Evolutionary conservation across 92 coral and sea anemone species (phyloP), one percentile per base, ranked within the genome.

Genomic region (Palythoa grandis): DNA sequence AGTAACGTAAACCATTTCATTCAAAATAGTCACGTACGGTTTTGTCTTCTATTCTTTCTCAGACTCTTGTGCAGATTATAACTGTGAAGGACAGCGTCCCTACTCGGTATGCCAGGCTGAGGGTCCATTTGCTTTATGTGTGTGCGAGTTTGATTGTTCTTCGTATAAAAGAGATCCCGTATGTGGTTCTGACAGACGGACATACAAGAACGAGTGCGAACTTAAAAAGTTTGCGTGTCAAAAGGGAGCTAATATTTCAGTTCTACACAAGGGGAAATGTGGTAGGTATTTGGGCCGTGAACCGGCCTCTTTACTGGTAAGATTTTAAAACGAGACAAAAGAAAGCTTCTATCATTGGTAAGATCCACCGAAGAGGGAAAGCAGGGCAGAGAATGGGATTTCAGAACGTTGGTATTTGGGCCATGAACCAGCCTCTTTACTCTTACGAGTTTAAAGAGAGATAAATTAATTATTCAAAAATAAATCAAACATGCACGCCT

Each of bases 71-170:
- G 19, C 54, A 3, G 52, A 57, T 29, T 77, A 77, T 29, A 68
- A 77, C 54, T 77, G 82, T n/a, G 82, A 77, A 54, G 82, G 82
- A 29, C 66, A 54, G 24, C 82, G 68, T 11, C 70, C 82, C 3
- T 77, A 77, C 24, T 77, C 82, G 7, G 69, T 77, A 12, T 77
- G 82, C 69, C 52, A 35, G 24, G 68, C 69, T 14, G 65, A 57
- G 2, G 70, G 82, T 12, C 52, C 14, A 12, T 9, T 29, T 24
- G 25, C 82, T n/a, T 29, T 7, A 14, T 77, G 82, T 24, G 16
- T 77, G 11, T 77, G 82, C 12, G 52, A 77, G 24, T 77, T 77
- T 25, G 52, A 57, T 17, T 77, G 82, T 20, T 77, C 82, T 13
- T 77, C 70, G 15, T 23, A 17, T 20, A 77, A 77, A 60, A 35